Conservation (phyloP, 2,888 invertebrate genomes). For the Sphecodes monilicornis region DNA sequence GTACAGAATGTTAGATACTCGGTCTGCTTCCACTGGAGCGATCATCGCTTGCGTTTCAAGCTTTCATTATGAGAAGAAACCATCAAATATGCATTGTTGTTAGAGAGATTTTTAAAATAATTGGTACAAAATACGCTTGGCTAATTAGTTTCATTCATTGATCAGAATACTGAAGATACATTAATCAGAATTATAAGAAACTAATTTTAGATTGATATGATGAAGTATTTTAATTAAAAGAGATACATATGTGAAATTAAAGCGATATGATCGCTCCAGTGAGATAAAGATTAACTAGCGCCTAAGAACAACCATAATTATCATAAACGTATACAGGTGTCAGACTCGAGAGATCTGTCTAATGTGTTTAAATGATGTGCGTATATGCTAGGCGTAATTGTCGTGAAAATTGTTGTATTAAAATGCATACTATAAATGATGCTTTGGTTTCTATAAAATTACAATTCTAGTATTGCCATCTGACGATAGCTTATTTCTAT, state of each 20-base stretch:
- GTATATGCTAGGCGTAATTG: conserved; percentile 63
- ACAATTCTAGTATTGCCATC: background rate
- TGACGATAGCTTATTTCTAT: background rate
- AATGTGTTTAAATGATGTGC: conserved; percentile 76
- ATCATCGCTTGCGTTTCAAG: conserved; percentile 4
- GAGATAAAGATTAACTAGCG: conserved; percentile 44
- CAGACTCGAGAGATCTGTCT: conserved; percentile 75
- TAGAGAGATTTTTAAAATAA: background rate
- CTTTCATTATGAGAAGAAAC: background rate
- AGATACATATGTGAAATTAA: background rate
- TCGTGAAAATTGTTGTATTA: conserved; percentile 49
- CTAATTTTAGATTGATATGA: background rate
- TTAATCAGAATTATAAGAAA: too few species aligned
- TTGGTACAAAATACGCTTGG: background rate
- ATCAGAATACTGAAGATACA: too few species aligned
- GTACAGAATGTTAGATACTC: conserved; percentile 38
- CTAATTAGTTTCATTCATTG: background rate
- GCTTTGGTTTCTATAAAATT: conserved; percentile 55
- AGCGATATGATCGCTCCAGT: conserved; percentile 40
- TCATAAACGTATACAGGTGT: conserved; percentile 64
- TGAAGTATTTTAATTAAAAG: background rate
- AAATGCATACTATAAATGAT: conserved; percentile 50
- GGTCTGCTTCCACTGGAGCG: conserved; percentile 36
- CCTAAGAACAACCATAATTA: conserved; percentile 44
- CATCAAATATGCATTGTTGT: background rate